Evolutionary conservation across 2,888 invertebrate species (phyloP), one percentile per base, ranked within the genome.

Genomic region (Parochlus steinenii): DNA sequence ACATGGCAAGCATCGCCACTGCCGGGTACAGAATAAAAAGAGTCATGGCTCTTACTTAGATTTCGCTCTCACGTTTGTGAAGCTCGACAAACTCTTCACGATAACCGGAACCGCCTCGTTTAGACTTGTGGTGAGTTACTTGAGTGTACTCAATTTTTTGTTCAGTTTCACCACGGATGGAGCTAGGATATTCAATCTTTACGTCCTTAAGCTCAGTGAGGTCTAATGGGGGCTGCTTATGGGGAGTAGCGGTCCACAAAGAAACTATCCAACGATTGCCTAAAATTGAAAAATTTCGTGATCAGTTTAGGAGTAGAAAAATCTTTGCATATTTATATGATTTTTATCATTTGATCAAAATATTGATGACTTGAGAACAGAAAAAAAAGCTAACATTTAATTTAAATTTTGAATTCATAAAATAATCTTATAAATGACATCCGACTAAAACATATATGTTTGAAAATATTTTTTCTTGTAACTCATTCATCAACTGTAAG

Each of bases 241-340:
- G 77, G 0, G 86, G 85, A 5, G 82, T 77, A 23, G 78, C 67
- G 3, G 83, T 77, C 81, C 82, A 87, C 53, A 87, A 64, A 3
- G 85, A 77, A 12, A 80, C 71, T 40, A 86, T 61, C 80, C 80
- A 85, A 48, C 82, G 78, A 54, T 81, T 86, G 31, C 83, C 85
- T 78, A 51, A 8, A n/a, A n/a, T n/a, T n/a, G n/a, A n/a, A n/a
- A n/a, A n/a, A n/a, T n/a, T n/a, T n/a, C n/a, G n/a, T 10, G 6
- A 11, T 26, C 19, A 10, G 14, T 11, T 28, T 28, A 28, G n/a
- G n/a, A n/a, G n/a, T n/a, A n/a, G n/a, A n/a, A n/a, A n/a, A n/a
- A n/a, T n/a, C n/a, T n/a, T n/a, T n/a, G n/a, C n/a, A n/a, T n/a
- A n/a, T n/a, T n/a, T n/a, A n/a, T n/a, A n/a, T n/a, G n/a, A n/a